A percentile compares a stretch with the other conserved stretches of the same genome.
phyloP scores from a whole-genome alignment of 1,140 invertebrate genomes.

The Anastrepha ludens region DNA sequence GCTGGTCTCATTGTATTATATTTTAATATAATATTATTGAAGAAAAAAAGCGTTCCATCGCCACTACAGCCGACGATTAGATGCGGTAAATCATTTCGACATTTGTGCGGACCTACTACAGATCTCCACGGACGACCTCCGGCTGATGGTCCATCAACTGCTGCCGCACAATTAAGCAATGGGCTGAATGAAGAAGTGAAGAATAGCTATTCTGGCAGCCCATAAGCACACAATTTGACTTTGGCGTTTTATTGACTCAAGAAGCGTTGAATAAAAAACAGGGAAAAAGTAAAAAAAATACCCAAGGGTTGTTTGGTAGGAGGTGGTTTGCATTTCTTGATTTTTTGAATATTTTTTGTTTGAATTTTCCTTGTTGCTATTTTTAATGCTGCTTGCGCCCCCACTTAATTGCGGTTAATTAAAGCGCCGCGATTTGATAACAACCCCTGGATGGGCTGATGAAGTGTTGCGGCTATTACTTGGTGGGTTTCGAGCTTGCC shows the following conservation, averaged over 20 bases:
- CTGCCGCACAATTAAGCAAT: slow-evolving; percentile 25
- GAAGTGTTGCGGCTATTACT: neutral
- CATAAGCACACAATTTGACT: slow-evolving; percentile 73
- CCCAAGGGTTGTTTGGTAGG: slow-evolving; percentile 1
- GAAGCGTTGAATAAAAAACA: slow-evolving; percentile 8
- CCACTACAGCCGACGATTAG: slow-evolving; percentile 61
- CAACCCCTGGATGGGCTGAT: neutral
- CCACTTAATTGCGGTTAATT: slow-evolving; percentile 74
- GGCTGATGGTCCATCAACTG: slow-evolving; percentile 16
- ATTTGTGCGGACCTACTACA: slow-evolving; percentile 59
- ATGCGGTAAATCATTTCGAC: slow-evolving; percentile 73
- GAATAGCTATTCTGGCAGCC: slow-evolving; percentile 57
- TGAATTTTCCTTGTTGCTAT: slow-evolving; percentile 41
- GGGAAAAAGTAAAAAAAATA: neutral
- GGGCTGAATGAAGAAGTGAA: slow-evolving; percentile 51
- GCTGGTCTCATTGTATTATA: neutral
- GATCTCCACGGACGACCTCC: neutral
- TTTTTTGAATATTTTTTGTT: neutral
- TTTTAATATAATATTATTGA: neutral
- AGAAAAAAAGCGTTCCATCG: neutral
- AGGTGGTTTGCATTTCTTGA: neutral
- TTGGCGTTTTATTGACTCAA: slow-evolving; percentile 54
- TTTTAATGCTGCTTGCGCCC: slow-evolving; percentile 59
- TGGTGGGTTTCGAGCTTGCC: neutral
- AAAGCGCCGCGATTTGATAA: slow-evolving; percentile 62